Evolutionary conservation across 2,797 vertebrate species (phyloP).

Genomic region (Sebastes nivosus): DNA sequence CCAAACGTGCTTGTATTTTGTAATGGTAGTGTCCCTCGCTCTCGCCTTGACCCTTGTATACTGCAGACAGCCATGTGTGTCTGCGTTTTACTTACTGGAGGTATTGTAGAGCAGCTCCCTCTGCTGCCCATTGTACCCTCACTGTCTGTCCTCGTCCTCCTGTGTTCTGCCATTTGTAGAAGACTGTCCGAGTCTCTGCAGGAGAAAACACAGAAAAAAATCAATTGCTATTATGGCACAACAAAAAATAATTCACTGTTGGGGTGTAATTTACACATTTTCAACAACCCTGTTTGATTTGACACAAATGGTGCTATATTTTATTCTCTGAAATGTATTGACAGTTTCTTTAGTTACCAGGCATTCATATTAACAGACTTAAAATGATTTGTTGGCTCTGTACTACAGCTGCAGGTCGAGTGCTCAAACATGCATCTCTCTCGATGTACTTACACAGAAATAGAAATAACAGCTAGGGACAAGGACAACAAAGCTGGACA

Average conservation of each 20-base stretch:
- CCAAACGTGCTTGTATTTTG: not conserved
- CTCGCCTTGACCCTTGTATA: not conserved
- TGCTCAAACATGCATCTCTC: not conserved
- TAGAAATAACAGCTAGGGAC: no score
- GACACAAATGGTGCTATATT: not conserved
- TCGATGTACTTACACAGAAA: no score
- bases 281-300: not conserved
- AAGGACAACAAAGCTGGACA: no score
- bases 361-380: not conserved
- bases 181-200: conserved; percentile 85
- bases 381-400: not conserved
- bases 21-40: not conserved
- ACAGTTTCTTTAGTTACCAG: not conserved
- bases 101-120: conserved; percentile 92
- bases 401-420: not conserved
- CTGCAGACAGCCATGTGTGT: not conserved
- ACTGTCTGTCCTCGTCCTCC: conserved; percentile 88
- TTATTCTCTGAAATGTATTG: not conserved
- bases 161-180: conserved; percentile 74
- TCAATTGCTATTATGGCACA: not conserved
- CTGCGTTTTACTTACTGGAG: conserved; percentile 82
- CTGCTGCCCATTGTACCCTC: conserved; percentile 82
- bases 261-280: not conserved
- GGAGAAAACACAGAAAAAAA: conserved; percentile 2
- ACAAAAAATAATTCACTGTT: not conserved